Percentiles rank a stretch among this genome's conserved stretches.
Conservation (phyloP, 2,113 vertebrate species). For the Oxygymnocypris stewartii region DNA sequence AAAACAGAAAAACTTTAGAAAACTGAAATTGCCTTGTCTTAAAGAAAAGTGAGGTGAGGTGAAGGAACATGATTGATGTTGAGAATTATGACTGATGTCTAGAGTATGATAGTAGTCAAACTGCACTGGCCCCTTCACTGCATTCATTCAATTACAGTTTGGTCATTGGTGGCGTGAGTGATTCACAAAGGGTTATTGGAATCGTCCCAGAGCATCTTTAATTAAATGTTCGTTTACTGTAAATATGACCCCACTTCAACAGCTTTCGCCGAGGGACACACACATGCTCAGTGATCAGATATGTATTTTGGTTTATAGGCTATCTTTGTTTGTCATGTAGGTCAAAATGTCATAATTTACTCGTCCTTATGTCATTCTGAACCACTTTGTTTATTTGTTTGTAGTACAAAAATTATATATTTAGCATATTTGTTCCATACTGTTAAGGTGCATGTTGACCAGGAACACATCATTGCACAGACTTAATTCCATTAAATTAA, state of each 20-base stretch:
- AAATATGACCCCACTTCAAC: conserved; percentile 24
- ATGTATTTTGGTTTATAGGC: not conserved
- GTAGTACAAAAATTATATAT: too few species aligned
- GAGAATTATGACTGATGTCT: not conserved
- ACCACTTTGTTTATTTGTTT: too few species aligned
- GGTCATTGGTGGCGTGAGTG: conserved; percentile 34
- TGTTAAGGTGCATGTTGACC: too few species aligned
- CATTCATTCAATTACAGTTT: conserved; percentile 37
- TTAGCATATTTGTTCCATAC: too few species aligned
- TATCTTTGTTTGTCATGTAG: not conserved
- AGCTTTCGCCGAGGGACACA: not conserved
- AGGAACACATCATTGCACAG: too few species aligned
- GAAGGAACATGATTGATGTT: too few species aligned
- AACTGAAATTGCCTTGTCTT: not conserved
- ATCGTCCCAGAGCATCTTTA: conserved; percentile 5
- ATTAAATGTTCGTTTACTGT: conserved; percentile 26
- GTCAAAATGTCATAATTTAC: too few species aligned
- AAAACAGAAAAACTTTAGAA: not conserved
- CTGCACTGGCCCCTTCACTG: not conserved
- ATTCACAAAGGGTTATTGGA: conserved; percentile 18
- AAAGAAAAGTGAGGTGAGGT: not conserved
- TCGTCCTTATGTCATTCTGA: too few species aligned
- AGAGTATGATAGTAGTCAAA: not conserved
- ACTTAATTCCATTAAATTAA: too few species aligned
- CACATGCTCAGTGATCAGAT: not conserved